phyloP scores from a whole-genome alignment of 37 sponge, comb jelly and placozoan species.

The Ianthella basta region DNA sequence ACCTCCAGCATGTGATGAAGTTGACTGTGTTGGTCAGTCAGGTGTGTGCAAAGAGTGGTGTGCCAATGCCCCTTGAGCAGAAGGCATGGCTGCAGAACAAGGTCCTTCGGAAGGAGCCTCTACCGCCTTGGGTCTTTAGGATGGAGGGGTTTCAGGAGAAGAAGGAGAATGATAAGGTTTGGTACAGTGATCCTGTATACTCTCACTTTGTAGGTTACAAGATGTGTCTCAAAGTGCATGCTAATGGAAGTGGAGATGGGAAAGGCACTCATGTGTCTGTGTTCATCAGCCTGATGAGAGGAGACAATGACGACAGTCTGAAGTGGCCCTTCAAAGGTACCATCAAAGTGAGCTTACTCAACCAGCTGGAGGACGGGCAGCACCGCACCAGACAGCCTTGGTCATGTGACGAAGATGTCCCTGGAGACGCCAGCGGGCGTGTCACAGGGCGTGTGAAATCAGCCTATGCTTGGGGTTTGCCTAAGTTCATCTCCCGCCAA shows the following conservation, averaged over 20 bases:
- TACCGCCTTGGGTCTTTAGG: not conserved
- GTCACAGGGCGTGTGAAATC: not conserved
- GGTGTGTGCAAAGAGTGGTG: too few species aligned
- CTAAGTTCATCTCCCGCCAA: not conserved
- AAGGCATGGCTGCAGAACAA: too few species aligned
- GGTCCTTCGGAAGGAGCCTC: not conserved
- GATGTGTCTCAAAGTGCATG: not conserved
- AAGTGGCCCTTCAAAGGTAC: conserved; percentile 4
- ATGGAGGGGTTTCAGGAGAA: not conserved
- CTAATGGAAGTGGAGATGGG: not conserved
- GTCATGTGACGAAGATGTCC: not conserved
- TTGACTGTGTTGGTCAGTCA: too few species aligned
- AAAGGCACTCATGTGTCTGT: not conserved
- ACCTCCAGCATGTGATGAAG: not conserved
- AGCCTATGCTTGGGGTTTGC: not conserved
- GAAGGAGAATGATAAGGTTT: not conserved
- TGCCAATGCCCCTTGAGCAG: too few species aligned
- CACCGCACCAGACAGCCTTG: not conserved
- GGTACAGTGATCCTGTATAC: not conserved
- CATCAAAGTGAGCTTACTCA: not conserved
- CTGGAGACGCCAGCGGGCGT: not conserved
- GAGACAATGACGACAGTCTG: not conserved
- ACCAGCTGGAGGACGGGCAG: not conserved
- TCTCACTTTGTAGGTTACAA: conserved; percentile 3
- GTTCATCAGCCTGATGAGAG: not conserved